phyloP scores from a whole-genome alignment of 2,113 vertebrate genomes.

The Takifugu flavidus region DNA sequence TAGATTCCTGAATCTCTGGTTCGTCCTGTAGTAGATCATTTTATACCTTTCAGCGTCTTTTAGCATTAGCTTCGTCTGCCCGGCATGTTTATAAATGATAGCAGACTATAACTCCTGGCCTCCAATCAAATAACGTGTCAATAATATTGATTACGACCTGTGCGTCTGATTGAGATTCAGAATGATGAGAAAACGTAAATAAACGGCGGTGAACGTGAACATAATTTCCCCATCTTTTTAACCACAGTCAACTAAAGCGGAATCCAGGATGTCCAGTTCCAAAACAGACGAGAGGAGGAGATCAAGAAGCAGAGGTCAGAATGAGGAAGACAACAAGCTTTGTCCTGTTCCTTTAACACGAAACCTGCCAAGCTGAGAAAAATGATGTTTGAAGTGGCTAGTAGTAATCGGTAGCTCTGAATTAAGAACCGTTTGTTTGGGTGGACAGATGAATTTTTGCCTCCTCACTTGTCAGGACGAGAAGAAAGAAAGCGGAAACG shows the following conservation, averaged over 20 bases:
- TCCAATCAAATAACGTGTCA: too few relatives aligned
- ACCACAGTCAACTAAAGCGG: slow-evolving; percentile 60
- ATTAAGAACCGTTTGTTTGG: neutral
- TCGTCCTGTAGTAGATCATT: neutral
- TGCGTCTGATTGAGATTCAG: too few relatives aligned
- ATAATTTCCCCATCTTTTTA: too few relatives aligned
- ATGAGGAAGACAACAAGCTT: too few relatives aligned
- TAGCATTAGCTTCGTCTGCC: slow-evolving; percentile 25
- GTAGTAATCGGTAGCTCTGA: neutral
- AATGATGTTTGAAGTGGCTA: neutral
- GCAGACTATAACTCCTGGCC: too few relatives aligned
- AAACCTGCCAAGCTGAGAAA: neutral
- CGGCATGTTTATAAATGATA: neutral
- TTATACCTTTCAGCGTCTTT: neutral
- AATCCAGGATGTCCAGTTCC: slow-evolving; percentile 63
- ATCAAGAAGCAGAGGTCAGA: slow-evolving; percentile 64
- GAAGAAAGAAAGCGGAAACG: slow-evolving; percentile 80
- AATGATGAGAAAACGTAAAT: too few relatives aligned
- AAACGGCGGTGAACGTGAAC: too few relatives aligned
- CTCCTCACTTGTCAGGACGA: slow-evolving; percentile 56
- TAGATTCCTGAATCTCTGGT: neutral
- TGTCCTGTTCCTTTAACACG: too few relatives aligned
- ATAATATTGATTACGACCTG: too few relatives aligned
- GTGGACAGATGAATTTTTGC: neutral
- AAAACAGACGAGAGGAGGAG: slow-evolving; percentile 61